These are phyloP conservation scores for Ceratina calcarata DNA, from an alignment of 1,140 invertebrate species.

Conservation along the genomic window DNA sequence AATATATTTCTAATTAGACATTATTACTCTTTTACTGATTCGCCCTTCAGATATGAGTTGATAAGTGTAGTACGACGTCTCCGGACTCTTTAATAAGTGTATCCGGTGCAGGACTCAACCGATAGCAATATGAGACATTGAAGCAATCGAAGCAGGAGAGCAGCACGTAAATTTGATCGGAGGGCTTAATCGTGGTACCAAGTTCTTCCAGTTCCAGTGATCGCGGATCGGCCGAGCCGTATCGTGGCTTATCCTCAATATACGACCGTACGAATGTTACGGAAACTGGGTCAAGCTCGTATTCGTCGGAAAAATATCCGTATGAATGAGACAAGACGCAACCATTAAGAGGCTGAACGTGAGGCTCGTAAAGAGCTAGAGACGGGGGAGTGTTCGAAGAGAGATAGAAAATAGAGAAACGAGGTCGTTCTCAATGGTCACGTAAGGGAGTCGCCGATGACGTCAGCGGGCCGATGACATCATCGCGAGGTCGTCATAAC, in stretches of 20 bases:
- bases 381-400: conserved; percentile 30
- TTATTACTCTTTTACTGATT: too few relatives aligned
- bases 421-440: conserved; percentile 67
- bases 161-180: neutral
- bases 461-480: conserved; percentile 69
- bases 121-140: neutral
- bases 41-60: too few relatives aligned
- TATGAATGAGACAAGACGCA: conserved; percentile 75
- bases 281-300: conserved; percentile 41
- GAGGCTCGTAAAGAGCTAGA: conserved; percentile 13
- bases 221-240: conserved; percentile 7
- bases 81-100: too few relatives aligned
- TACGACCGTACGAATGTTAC: conserved; percentile 12
- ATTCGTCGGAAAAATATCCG: conserved; percentile 63
- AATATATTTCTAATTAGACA: too few relatives aligned
- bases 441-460: conserved; percentile 61
- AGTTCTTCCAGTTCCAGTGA: neutral
- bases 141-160: neutral
- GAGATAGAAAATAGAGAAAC: conserved; percentile 63
- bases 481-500: conserved; percentile 63
- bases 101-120: neutral
- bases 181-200: neutral
- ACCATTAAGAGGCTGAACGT: conserved; percentile 67
- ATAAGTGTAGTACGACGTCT: too few relatives aligned
- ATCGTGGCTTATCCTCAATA: conserved; percentile 12